Evolutionary conservation across 2,113 vertebrate genomes (phyloP), one percentile per base, ranked within the genome.

Genomic region (Oncorhynchus gorbuscha): DNA sequence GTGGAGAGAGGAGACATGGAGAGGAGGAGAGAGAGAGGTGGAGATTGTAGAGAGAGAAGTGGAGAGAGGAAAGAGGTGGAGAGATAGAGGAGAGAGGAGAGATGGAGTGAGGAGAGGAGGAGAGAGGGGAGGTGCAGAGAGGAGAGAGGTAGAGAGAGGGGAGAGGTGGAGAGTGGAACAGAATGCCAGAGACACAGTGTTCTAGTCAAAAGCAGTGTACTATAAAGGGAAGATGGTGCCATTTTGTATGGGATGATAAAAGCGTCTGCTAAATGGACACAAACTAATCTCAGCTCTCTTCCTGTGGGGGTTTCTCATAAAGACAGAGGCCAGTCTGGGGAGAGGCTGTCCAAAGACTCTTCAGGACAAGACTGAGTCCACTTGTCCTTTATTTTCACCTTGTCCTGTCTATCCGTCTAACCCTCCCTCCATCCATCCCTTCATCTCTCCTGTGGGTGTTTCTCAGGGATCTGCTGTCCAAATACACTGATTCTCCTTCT

Each of bases 111-210:
- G 1, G 32, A 35, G 7, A 39, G 35, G 6, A 2, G 7, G 35
- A 39, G 35, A 39, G 35, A 35, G 7, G 35, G 7, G 6, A 7
- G 6, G 6, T 35, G 35, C 5, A 35, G 32, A 35, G 32, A 35
- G 5, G 32, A 35, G 32, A 35, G 5, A 5, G 6, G 4, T 0
- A 1, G 35, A 9, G 35, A 39, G 35, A 39, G 39, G 1, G 7
- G 39, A 45, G 39, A 45, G 39, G 39, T 45, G 22, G 76, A 79
- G 76, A 62, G 77, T 81, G 84, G 65, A 75, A 84, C 89, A 87
- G 88, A 89, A 88, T 90, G 88, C 84, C 79, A 86, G 82, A 86
- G 35, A 79, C 85, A 80, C 79, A 77, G 16, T 18, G 51, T 14
- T 55, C 13, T 55, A 18, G 51, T 18, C 16, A 55, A 55, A 14